These are phyloP conservation scores for Rotaria macrura DNA, from an alignment of 2,888 invertebrate genomes.

Conservation along the genomic window DNA sequence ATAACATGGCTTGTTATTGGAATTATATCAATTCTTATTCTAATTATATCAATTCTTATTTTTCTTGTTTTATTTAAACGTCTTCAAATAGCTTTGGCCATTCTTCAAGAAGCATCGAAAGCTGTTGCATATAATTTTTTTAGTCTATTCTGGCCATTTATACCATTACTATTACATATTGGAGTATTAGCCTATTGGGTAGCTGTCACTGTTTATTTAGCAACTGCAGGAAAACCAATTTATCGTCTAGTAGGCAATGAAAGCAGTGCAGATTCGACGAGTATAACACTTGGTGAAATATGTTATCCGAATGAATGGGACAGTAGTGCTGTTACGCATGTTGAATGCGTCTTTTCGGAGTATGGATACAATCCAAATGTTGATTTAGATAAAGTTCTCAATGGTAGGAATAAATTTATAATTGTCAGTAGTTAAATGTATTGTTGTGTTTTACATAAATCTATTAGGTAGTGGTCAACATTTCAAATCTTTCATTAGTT, in stretches of 20 bases:
- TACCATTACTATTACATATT: slow-evolving; percentile 75
- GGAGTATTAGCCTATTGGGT: slow-evolving; percentile 63
- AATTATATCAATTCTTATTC: slow-evolving; percentile 30
- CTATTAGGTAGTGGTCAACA: not conserved
- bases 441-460: too few species aligned
- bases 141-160: slow-evolving; percentile 74
- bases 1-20: slow-evolving; percentile 34
- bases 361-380: slow-evolving; percentile 27
- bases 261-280: not conserved
- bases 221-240: slow-evolving; percentile 24
- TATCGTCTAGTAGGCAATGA: slow-evolving; percentile 21
- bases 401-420: not conserved
- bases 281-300: not conserved
- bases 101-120: slow-evolving; percentile 75
- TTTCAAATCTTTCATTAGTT: slow-evolving; percentile 27
- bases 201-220: slow-evolving; percentile 38
- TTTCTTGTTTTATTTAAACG: slow-evolving; percentile 69
- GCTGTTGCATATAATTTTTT: slow-evolving; percentile 74
- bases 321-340: not conserved
- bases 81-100: slow-evolving; percentile 73
- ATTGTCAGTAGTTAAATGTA: not conserved
- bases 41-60: slow-evolving; percentile 53
- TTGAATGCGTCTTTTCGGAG: slow-evolving; percentile 29
- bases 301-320: slow-evolving; percentile 22
- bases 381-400: not conserved